These are phyloP conservation scores for Drosophila hydei DNA, from an alignment of 1,140 invertebrate species.

Conservation along the genomic window DNA sequence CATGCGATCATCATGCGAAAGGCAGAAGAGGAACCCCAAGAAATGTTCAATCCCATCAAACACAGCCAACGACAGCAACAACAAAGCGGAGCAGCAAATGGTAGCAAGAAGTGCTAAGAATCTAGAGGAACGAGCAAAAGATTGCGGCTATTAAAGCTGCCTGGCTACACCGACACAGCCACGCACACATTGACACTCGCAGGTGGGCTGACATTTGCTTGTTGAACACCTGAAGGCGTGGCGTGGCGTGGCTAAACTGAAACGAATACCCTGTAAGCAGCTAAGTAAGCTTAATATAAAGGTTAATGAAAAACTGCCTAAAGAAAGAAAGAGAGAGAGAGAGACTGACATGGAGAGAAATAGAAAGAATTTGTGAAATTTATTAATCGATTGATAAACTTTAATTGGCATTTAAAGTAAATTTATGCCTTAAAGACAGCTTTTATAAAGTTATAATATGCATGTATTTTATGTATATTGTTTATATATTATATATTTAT, in stretches of 20 bases:
- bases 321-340: not conserved
- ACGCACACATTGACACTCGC: not conserved
- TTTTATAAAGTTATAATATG: too few relatives aligned
- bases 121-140: conserved; percentile 16
- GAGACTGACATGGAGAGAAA: not conserved
- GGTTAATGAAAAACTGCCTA: not conserved
- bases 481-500: too few relatives aligned
- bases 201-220: conserved; percentile 41
- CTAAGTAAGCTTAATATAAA: not conserved
- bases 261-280: conserved; percentile 26
- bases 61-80: conserved; percentile 17
- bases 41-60: conserved; percentile 38
- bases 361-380: not conserved
- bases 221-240: conserved; percentile 45
- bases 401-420: too few relatives aligned
- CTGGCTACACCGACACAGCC: conserved; percentile 3
- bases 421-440: too few relatives aligned
- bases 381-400: too few relatives aligned
- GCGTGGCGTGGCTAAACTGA: conserved; percentile 23
- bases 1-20: conserved; percentile 69
- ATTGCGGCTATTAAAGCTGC: conserved; percentile 44
- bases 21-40: conserved; percentile 27
- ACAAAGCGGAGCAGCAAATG: conserved; percentile 5
- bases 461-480: too few relatives aligned
- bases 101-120: conserved; percentile 43